phyloP scores from a whole-genome alignment of 2,888 invertebrate species.

The Adineta ricciae region DNA sequence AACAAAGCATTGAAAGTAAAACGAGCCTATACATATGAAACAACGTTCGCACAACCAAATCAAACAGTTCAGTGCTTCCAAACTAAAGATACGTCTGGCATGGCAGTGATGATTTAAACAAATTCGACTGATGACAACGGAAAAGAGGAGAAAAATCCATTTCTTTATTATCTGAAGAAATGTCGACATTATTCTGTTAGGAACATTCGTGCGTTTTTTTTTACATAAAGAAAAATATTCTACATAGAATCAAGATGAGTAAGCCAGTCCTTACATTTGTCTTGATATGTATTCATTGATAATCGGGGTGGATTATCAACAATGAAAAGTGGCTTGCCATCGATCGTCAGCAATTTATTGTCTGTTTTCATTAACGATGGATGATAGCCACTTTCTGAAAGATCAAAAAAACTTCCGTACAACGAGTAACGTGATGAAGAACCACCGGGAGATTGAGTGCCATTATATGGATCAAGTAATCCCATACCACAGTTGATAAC shows the following conservation, averaged over 20 bases:
- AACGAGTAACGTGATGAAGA: background rate
- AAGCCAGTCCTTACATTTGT: background rate
- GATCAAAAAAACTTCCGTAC: background rate
- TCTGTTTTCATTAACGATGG: background rate
- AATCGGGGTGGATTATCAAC: background rate
- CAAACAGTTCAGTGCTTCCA: no score
- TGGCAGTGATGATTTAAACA: no score
- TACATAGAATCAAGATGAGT: background rate
- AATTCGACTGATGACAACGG: no score
- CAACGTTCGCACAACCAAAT: background rate
- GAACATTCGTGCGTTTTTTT: background rate
- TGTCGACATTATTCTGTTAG: background rate
- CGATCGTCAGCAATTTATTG: background rate
- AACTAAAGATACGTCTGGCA: background rate
- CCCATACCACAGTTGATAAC: background rate
- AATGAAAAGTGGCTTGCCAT: background rate
- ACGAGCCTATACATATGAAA: background rate
- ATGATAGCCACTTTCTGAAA: background rate
- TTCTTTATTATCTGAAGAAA: background rate
- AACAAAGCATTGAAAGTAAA: background rate
- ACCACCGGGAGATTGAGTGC: background rate
- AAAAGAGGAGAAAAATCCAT: no score
- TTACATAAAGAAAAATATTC: background rate
- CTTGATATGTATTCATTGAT: background rate
- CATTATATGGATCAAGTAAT: background rate